These are phyloP conservation scores for Portunus trituberculatus DNA, from an alignment of 1,140 invertebrate species.

Conservation along the genomic window DNA sequence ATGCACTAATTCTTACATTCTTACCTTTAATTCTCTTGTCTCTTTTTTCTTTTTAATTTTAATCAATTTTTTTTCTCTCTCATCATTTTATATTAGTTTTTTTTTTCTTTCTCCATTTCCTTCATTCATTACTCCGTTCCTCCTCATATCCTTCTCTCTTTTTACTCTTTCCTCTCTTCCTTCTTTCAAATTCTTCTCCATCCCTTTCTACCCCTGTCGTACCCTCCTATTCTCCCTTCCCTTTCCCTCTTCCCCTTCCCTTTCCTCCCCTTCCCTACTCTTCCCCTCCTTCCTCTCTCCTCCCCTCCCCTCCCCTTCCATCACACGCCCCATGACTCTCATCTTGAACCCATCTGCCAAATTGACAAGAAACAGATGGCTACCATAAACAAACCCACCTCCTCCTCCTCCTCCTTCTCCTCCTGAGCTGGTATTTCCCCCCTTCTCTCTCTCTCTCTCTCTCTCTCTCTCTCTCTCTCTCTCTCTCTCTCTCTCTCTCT, in stretches of 20 bases:
- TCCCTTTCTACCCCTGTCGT: neutral
- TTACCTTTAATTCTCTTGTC: neutral
- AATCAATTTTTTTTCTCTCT: neutral
- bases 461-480: neutral
- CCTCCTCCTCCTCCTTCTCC: neutral
- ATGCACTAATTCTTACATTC: neutral
- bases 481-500: neutral
- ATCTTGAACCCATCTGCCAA: conserved; percentile 64
- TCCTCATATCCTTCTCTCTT: neutral
- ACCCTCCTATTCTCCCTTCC: neutral
- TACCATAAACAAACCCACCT: conserved; percentile 48
- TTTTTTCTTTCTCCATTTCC: neutral
- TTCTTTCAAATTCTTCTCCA: neutral
- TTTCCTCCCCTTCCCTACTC: neutral
- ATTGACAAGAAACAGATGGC: conserved; percentile 64
- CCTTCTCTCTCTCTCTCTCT: neutral
- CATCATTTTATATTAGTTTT: neutral
- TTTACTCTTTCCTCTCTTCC: neutral
- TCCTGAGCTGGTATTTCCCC: neutral
- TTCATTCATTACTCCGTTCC: neutral
- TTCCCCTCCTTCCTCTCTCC: neutral
- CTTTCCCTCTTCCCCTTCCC: neutral
- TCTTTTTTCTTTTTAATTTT: neutral
- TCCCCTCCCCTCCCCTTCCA: neutral
- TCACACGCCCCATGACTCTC: conserved; percentile 56